phyloP scores from a whole-genome alignment of 2,113 vertebrate species.

The Numenius arquata region DNA sequence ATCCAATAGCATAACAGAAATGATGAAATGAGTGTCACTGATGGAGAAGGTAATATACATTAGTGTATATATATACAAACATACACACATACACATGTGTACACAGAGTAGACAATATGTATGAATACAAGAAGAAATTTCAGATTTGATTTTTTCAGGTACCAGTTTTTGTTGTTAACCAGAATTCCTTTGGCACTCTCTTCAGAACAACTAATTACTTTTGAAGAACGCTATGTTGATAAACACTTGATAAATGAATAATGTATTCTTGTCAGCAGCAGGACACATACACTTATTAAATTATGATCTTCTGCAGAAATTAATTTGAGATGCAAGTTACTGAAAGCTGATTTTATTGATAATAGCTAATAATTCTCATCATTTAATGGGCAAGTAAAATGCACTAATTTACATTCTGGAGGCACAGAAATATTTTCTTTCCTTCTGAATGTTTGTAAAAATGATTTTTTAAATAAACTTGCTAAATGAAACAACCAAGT shows the following conservation, averaged over 20 bases:
- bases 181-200: background rate
- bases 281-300: background rate
- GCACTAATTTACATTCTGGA: background rate
- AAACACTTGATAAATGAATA: background rate
- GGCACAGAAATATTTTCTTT: background rate
- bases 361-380: background rate
- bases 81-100: background rate
- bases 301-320: background rate
- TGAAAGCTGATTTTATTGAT: background rate
- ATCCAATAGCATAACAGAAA: background rate
- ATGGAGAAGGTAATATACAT: background rate
- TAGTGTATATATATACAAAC: background rate
- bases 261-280: background rate
- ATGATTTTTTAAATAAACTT: background rate
- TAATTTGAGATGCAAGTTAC: background rate
- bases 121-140: background rate
- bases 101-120: background rate
- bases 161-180: background rate
- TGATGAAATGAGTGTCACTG: background rate
- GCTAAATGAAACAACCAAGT: background rate
- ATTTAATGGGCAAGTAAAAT: background rate
- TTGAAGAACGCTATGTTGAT: background rate
- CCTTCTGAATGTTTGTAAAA: background rate
- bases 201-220: background rate
- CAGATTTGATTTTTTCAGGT: background rate